Evolutionary conservation across 2,113 vertebrate genomes (phyloP).

Genomic region (Cichladusa arquata): DNA sequence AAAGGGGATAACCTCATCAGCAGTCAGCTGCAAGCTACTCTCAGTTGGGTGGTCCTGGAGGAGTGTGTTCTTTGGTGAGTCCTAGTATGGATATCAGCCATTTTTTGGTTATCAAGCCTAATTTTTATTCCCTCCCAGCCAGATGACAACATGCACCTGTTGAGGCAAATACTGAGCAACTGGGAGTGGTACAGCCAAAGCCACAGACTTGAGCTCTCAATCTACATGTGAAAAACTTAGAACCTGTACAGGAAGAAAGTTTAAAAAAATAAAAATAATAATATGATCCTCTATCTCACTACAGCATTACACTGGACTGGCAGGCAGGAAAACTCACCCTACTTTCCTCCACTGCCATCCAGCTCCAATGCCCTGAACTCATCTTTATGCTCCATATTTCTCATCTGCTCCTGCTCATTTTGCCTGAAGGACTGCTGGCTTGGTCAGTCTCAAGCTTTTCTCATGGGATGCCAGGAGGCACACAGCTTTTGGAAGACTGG

Average conservation of each 20-base stretch:
- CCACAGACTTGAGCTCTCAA: not conserved
- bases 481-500: not conserved
- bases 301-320: not conserved
- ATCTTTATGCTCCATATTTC: not conserved
- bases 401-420: not conserved
- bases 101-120: not conserved
- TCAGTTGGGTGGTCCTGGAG: not conserved
- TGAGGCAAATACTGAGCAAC: not conserved
- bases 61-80: not conserved
- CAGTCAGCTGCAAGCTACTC: not conserved
- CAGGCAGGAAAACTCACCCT: not conserved
- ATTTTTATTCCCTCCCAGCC: not conserved
- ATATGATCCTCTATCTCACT: not conserved
- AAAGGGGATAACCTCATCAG: not conserved
- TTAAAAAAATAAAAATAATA: not conserved
- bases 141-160: fast-evolving
- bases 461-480: not conserved
- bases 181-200: not conserved
- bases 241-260: not conserved
- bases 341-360: not conserved
- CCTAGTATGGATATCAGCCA: not conserved
- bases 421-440: not conserved
- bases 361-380: not conserved
- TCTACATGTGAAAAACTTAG: not conserved
- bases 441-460: not conserved